Evolutionary conservation across 2,888 invertebrate species (phyloP).

Genomic region (Archips xylosteana): DNA sequence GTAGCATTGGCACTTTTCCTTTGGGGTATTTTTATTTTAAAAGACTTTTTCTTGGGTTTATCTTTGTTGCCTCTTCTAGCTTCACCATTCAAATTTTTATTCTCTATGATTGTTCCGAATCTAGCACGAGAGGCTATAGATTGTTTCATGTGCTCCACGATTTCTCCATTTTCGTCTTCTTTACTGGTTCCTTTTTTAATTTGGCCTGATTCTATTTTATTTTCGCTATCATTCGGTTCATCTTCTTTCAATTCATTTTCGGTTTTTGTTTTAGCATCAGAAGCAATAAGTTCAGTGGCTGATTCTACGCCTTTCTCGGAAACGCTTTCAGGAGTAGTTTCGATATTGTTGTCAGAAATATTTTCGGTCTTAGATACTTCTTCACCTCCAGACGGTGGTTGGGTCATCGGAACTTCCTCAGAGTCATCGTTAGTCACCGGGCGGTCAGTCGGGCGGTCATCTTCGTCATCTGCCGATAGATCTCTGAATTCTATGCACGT

Average conservation of each 20-base stretch:
- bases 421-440: neutral
- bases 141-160: neutral
- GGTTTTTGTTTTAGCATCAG: neutral
- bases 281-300: neutral
- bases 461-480: constrained; percentile 45
- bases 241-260: neutral
- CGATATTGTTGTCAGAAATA: neutral
- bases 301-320: neutral
- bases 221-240: neutral
- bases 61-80: neutral
- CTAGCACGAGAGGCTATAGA: too few species aligned
- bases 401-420: constrained; percentile 15
- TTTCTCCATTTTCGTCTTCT: neutral
- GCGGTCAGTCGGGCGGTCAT: constrained; percentile 9
- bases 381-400: neutral
- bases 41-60: neutral
- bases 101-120: neutral
- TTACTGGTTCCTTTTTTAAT: neutral
- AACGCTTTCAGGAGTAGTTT: neutral
- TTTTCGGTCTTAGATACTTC: neutral
- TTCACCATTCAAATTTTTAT: neutral
- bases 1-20: neutral
- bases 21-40: neutral
- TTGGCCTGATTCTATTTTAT: constrained; percentile 5
- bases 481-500: constrained; percentile 72